Base-by-base conservation (phyloP, 2,888 invertebrate species). In the Thecocarcelia acutangulata region DNA sequence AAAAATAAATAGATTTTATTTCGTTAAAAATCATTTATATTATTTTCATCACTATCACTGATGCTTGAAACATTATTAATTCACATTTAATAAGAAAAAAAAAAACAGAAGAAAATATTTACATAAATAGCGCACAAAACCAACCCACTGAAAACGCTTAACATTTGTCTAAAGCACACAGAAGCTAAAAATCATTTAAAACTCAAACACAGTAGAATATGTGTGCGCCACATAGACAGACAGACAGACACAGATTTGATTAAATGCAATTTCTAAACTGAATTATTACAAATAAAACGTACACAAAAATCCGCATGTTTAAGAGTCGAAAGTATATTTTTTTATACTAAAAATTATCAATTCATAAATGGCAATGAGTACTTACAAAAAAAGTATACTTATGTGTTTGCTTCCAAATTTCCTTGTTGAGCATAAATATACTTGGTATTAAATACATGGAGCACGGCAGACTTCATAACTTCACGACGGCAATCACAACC, bases 1-100 rank as follows among this genome's bases (percentile, higher is more conserved):
- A 46, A 3, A 24, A 52, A 54, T 19, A 44, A 70, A 50, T n/a
- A n/a, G n/a, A 44, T 28, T 19, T 21, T 58, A 8, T 33, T 33
- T 33, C 24, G 24, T 24, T 24, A 13, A n/a, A 48, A 63, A 15
- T 19, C 46, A n/a, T 64, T 19, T 21, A 50, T 37, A 48, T 13
- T 48, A 5, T 21, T 50, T 33, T 68, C 24, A 64, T 24, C 40
- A 48, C 54, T 11, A 24, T 46, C 24, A 63, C 46, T 48, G 21
- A 58, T 77, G 76, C 68, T 59, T 42, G 13, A 17, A 59, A 28
- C 44, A 33, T 54, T 19, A 58, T 68, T 54, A 37, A 68, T 44
- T 24, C 12, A 24, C 54, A 48, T 50, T 54, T 56, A 56, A 48
- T 28, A 17, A 2, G 5, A 42, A 52, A 66, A 52, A 66, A 17